Evolutionary conservation across 2,888 invertebrate genomes (phyloP).

Genomic region (Halictus quadricinctus): DNA sequence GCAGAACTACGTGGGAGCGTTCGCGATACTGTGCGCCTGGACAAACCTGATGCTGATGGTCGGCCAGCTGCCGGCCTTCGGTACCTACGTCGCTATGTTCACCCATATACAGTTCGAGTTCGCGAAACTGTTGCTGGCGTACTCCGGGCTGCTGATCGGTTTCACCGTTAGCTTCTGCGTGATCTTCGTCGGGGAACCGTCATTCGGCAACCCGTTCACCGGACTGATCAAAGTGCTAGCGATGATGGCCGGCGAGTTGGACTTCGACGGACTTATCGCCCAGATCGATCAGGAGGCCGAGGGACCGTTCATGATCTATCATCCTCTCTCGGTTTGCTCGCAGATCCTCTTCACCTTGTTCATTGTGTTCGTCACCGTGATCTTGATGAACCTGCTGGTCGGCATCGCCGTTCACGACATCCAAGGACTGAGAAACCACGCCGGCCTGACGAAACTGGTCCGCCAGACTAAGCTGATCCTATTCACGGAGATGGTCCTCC

Average conservation of each 20-base stretch:
- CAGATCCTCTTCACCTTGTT: constrained; percentile 80
- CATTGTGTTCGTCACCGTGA: constrained; percentile 81
- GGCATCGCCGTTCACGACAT: constrained; percentile 82
- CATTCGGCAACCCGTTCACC: constrained; percentile 80
- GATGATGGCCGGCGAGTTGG: constrained; percentile 82
- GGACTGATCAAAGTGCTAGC: constrained; percentile 80
- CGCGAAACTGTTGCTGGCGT: constrained; percentile 81
- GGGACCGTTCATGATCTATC: constrained; percentile 77
- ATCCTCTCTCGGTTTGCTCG: constrained; percentile 79
- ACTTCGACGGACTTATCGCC: constrained; percentile 79
- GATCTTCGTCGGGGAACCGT: constrained; percentile 80
- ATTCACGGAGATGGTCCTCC: constrained; percentile 82
- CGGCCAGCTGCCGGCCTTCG: constrained; percentile 82
- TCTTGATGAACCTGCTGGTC: constrained; percentile 81
- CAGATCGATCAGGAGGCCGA: constrained; percentile 72
- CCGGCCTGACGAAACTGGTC: constrained; percentile 82
- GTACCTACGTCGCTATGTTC: constrained; percentile 83
- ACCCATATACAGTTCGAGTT: constrained; percentile 82
- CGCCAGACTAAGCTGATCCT: constrained; percentile 83
- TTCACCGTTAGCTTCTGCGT: constrained; percentile 82
- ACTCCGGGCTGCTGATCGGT: constrained; percentile 81
- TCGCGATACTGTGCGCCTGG: constrained; percentile 82
- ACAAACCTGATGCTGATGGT: constrained; percentile 82
- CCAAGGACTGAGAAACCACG: constrained; percentile 83
- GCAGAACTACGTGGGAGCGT: constrained; percentile 81